Evolutionary conservation across 2,113 vertebrate genomes (phyloP).

Genomic region (Ploceus nigricollis): DNA sequence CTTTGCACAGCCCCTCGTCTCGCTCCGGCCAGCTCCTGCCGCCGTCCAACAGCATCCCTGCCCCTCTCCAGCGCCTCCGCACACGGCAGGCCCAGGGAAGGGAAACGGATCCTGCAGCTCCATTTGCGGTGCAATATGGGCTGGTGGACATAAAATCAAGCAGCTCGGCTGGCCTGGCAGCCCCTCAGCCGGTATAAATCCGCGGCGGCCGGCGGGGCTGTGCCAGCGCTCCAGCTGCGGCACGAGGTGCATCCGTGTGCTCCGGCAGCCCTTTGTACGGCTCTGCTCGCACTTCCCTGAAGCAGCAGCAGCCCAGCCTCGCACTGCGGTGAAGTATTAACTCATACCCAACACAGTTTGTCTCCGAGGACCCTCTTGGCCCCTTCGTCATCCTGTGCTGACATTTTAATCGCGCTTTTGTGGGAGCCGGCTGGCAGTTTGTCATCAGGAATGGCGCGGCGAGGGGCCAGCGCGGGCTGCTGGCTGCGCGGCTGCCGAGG

Average conservation of each 20-base stretch:
- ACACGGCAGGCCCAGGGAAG: background rate
- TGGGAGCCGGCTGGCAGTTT: slow-evolving; percentile 86
- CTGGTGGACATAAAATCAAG: background rate
- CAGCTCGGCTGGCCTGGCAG: background rate
- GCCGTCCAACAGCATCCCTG: fast-evolving
- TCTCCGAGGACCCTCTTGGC: slow-evolving; percentile 82
- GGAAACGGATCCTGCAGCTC: background rate
- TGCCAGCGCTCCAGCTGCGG: background rate
- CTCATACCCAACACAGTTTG: slow-evolving; percentile 83
- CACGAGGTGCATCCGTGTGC: background rate
- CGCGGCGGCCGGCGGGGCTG: background rate
- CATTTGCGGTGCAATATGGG: background rate
- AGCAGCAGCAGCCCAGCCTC: slow-evolving; percentile 66
- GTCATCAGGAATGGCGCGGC: slow-evolving; percentile 84
- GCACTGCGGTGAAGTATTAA: slow-evolving; percentile 81
- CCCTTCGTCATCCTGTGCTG: slow-evolving; percentile 85
- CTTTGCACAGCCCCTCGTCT: background rate
- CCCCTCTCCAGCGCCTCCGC: background rate
- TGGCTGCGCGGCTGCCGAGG: slow-evolving; percentile 74
- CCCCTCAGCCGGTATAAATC: background rate
- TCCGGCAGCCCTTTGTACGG: slow-evolving; percentile 21
- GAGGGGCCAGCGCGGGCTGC: slow-evolving; percentile 83
- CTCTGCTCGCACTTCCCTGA: background rate
- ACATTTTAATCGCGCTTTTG: slow-evolving; percentile 86
- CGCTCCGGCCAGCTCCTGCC: background rate